Conservation (phyloP, 2,888 invertebrate species). For the Chymomyza amoena region DNA sequence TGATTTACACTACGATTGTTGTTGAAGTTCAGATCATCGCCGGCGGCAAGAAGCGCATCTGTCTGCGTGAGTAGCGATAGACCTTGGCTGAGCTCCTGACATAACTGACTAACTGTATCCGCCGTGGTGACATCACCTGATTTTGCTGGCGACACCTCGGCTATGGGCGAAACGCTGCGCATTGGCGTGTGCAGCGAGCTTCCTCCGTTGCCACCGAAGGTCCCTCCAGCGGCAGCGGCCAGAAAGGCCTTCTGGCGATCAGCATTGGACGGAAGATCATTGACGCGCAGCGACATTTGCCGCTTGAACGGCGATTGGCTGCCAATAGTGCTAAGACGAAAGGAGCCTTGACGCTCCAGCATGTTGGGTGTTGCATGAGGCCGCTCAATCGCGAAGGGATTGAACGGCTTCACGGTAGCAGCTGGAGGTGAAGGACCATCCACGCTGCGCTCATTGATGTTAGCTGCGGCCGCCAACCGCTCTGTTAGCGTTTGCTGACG, state of each 20-base stretch:
- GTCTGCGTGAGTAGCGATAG: conserved; percentile 84
- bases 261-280: conserved; percentile 96
- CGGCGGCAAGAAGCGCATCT: conserved; percentile 75
- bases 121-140: conserved; percentile 73
- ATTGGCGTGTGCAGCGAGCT: conserved; percentile 68
- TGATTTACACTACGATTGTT: conserved; percentile 81
- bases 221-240: conserved; percentile 72
- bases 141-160: conserved; percentile 84
- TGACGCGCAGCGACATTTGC: conserved; percentile 95
- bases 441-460: conserved; percentile 79
- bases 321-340: conserved; percentile 89
- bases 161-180: conserved; percentile 86
- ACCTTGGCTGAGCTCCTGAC: conserved; percentile 87
- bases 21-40: conserved; percentile 81
- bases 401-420: conserved; percentile 83
- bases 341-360: conserved; percentile 96
- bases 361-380: conserved; percentile 97
- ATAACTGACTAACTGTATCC: conserved; percentile 85
- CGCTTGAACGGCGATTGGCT: conserved; percentile 96
- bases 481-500: conserved; percentile 91
- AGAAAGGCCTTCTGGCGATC: conserved; percentile 84
- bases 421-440: conserved; percentile 68
- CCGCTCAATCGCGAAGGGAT: conserved; percentile 95
- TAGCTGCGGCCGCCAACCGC: conserved; percentile 83
- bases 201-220: conserved; percentile 39